Evolutionary conservation across 2,888 invertebrate species (phyloP).

Genomic region (Andrena haemorrhoa): DNA sequence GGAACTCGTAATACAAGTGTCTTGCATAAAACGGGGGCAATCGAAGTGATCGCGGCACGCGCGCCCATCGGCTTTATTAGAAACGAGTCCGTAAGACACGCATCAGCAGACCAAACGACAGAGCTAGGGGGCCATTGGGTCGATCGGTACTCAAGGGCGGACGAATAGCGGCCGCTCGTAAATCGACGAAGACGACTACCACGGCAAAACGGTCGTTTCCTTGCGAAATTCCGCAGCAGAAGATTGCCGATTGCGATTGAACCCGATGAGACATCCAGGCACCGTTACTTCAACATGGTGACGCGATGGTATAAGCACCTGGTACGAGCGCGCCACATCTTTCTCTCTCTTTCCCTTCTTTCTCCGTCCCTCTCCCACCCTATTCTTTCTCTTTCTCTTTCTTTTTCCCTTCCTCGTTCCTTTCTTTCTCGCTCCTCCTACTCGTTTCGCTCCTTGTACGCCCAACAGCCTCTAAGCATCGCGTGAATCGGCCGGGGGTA

Average conservation of each 20-base stretch:
- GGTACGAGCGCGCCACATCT: conserved; percentile 65
- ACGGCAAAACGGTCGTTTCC: conserved; percentile 71
- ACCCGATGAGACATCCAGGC: conserved; percentile 79
- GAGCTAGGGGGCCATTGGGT: conserved; percentile 59
- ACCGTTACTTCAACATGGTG: conserved; percentile 80
- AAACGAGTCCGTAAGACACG: conserved; percentile 38
- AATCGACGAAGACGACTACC: conserved; percentile 62
- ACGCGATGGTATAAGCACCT: conserved; percentile 78
- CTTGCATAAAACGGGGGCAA: conserved; percentile 2
- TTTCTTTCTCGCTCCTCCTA: conserved; percentile 24
- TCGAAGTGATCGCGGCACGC: conserved; percentile 1
- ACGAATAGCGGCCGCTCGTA: conserved; percentile 64
- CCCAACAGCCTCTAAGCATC: conserved; percentile 52
- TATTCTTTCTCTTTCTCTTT: conserved; percentile 36
- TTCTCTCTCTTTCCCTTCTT: conserved; percentile 38
- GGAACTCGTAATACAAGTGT: neutral
- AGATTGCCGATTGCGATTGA: conserved; percentile 81
- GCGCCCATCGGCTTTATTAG: conserved; percentile 40
- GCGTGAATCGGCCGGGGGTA: conserved; percentile 47
- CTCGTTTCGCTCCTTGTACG: conserved; percentile 49
- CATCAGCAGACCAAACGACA: conserved; percentile 47
- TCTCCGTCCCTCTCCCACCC: neutral
- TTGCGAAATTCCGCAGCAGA: conserved; percentile 73
- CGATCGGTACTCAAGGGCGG: conserved; percentile 67
- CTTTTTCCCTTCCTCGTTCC: conserved; percentile 42